Conservation (phyloP, 2,113 vertebrate genomes). For the Narcine bancroftii region DNA sequence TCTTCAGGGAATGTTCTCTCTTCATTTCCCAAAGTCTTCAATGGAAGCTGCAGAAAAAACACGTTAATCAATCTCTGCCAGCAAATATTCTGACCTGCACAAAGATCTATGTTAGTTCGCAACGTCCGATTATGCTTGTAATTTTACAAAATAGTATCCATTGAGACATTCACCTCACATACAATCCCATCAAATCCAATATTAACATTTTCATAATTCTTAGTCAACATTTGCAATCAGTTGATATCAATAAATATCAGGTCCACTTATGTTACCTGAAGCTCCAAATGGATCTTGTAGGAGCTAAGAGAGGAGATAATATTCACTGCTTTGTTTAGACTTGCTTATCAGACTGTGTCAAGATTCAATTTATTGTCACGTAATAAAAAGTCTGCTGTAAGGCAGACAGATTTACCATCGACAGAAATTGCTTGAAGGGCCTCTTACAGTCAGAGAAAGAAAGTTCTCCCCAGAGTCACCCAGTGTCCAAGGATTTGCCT, state of each 20-base stretch:
- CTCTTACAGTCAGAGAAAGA: no score
- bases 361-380: no score
- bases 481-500: no score
- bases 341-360: no score
- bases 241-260: background rate
- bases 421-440: no score
- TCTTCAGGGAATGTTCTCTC: constrained; percentile 40
- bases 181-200: no score
- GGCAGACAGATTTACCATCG: no score
- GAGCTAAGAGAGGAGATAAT: background rate
- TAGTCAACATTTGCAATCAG: background rate
- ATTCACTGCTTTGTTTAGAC: background rate
- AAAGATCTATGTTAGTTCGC: background rate
- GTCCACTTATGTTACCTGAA: background rate
- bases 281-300: background rate
- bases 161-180: background rate
- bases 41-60: constrained; percentile 43
- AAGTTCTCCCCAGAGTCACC: no score
- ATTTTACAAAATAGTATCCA: background rate
- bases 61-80: constrained; percentile 42
- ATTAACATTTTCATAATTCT: background rate
- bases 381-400: no score
- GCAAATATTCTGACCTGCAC: constrained; percentile 37
- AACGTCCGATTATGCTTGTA: no score
- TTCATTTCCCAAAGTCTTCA: constrained; percentile 43